A percentile compares a stretch with the other conserved stretches of the same genome.
Conservation (phyloP, 2,888 invertebrate species). For the Clanis bilineata region DNA sequence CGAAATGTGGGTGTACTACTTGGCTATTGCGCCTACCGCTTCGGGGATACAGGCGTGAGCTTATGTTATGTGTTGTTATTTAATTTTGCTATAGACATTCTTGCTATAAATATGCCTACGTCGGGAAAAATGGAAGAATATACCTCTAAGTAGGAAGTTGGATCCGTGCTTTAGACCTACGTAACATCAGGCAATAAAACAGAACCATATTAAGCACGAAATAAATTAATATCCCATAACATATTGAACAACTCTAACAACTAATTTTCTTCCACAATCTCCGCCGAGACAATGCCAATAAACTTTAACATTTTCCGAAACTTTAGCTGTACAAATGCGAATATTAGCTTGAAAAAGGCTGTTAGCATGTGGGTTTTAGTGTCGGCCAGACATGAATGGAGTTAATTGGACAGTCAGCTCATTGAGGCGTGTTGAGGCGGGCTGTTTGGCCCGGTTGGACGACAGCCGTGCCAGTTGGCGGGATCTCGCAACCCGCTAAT, state of each 20-base stretch:
- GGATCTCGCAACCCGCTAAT: slow-evolving; percentile 54
- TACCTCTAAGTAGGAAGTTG: too few relatives aligned
- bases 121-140: too few relatives aligned
- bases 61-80: too few relatives aligned
- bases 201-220: too few relatives aligned
- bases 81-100: too few relatives aligned
- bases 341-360: slow-evolving; percentile 58
- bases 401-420: slow-evolving; percentile 73
- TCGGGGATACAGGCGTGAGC: too few relatives aligned
- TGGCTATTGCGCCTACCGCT: too few relatives aligned
- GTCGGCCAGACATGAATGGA: slow-evolving; percentile 66
- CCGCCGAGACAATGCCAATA: slow-evolving; percentile 34
- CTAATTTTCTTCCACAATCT: slow-evolving; percentile 25
- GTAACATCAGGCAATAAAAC: too few relatives aligned
- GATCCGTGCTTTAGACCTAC: too few relatives aligned
- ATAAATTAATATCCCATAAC: too few relatives aligned
- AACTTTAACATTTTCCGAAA: slow-evolving; percentile 46
- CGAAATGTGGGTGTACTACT: too few relatives aligned
- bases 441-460: slow-evolving; percentile 62
- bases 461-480: slow-evolving; percentile 71
- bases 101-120: too few relatives aligned
- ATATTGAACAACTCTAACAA: neutral
- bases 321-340: slow-evolving; percentile 49
- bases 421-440: slow-evolving; percentile 66
- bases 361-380: slow-evolving; percentile 51